Evolutionary conservation across 2,888 invertebrate species (phyloP).

Genomic region (Tanypteryx hageni): DNA sequence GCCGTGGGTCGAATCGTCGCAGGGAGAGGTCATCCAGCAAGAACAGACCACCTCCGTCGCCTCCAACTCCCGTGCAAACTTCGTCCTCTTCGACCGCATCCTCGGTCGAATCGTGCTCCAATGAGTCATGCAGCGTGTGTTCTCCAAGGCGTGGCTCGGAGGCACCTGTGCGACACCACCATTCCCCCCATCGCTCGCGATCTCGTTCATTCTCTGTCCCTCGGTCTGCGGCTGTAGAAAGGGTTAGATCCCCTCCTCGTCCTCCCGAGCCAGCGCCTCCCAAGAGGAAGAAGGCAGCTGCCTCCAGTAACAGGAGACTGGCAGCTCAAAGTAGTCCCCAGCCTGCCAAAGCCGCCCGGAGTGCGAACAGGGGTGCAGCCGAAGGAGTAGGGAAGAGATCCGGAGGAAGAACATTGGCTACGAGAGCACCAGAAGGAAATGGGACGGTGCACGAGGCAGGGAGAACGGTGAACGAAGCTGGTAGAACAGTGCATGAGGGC

Average conservation of each 20-base stretch:
- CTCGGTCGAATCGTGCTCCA: constrained; percentile 88
- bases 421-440: constrained; percentile 11
- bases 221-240: constrained; percentile 25
- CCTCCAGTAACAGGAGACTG: not conserved
- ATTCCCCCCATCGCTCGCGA: constrained; percentile 9
- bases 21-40: constrained; percentile 30
- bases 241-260: constrained; percentile 39
- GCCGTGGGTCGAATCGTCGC: not conserved
- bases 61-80: constrained; percentile 24
- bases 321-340: not conserved
- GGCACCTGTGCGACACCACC: constrained; percentile 69
- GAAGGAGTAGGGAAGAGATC: not conserved
- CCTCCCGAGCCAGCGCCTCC: constrained; percentile 57
- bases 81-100: constrained; percentile 74
- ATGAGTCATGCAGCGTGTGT: constrained; percentile 90
- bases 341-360: not conserved
- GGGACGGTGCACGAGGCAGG: not conserved
- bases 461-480: constrained; percentile 33
- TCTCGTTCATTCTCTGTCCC: constrained; percentile 37
- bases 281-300: constrained; percentile 65
- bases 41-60: constrained; percentile 8
- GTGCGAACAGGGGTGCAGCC: not conserved
- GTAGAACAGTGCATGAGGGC: not conserved
- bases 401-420: not conserved
- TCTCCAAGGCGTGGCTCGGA: constrained; percentile 78